Evolutionary conservation across 2,113 vertebrate species (phyloP).

Genomic region (Malurus elegans): DNA sequence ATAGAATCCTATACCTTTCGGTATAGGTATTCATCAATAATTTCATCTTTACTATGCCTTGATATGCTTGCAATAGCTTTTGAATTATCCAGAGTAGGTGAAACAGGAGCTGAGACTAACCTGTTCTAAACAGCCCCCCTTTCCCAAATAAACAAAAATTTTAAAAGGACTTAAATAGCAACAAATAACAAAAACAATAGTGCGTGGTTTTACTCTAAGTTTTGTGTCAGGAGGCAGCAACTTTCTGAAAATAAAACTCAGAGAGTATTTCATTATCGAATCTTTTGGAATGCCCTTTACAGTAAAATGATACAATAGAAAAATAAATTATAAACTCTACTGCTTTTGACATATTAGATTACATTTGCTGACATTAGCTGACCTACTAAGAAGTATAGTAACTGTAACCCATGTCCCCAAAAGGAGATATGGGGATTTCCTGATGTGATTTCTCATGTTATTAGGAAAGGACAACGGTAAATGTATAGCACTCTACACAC

Average conservation of each 20-base stretch:
- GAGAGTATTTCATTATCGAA: background rate
- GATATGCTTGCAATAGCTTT: background rate
- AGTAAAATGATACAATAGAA: background rate
- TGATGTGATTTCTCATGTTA: background rate
- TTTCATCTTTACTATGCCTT: background rate
- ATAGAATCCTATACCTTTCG: background rate
- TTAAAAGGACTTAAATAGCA: background rate
- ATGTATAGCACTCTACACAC: background rate
- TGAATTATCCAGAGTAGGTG: background rate
- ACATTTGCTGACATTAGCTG: background rate
- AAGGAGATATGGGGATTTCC: background rate
- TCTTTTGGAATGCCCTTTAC: background rate
- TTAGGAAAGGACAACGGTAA: background rate
- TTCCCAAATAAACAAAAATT: background rate
- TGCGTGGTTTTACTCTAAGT: background rate
- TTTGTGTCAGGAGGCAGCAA: background rate
- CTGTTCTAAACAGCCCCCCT: no score
- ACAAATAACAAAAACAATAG: background rate
- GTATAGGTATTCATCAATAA: background rate
- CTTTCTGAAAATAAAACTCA: background rate
- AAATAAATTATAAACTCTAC: background rate
- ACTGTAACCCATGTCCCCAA: background rate
- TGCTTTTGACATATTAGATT: background rate
- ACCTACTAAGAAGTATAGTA: background rate
- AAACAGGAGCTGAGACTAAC: background rate